Evolutionary conservation across 1,140 invertebrate genomes (phyloP).

Genomic region (Zaprionus gabonicus): DNA sequence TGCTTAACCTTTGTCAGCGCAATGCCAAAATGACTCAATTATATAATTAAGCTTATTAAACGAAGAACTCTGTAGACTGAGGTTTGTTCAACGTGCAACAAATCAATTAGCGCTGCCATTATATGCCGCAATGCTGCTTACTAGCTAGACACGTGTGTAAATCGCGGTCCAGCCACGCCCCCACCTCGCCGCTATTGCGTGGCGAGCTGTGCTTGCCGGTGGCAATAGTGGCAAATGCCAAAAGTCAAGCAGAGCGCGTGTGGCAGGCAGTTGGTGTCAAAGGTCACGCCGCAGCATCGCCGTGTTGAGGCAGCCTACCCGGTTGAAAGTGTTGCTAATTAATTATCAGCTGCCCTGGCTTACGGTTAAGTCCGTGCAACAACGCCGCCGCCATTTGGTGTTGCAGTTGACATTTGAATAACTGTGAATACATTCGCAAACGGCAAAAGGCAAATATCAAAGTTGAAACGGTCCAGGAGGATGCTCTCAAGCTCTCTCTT

Average conservation of each 20-base stretch:
- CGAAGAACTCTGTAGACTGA: not conserved
- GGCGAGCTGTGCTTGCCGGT: not conserved
- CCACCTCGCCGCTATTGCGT: not conserved
- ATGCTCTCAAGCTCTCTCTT: not conserved
- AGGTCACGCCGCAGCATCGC: conserved; percentile 27
- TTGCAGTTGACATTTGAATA: conserved; percentile 30
- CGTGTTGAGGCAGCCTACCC: not conserved
- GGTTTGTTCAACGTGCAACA: conserved; percentile 32
- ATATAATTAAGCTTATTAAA: conserved; percentile 21
- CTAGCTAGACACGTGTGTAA: conserved; percentile 12
- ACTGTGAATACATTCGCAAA: not conserved
- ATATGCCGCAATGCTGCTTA: conserved; percentile 25
- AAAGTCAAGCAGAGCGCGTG: conserved; percentile 28
- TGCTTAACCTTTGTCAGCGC: not conserved
- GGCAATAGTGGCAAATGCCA: conserved; percentile 32
- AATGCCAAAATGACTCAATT: not conserved
- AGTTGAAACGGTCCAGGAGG: conserved; percentile 46
- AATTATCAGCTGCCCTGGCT: conserved; percentile 26
- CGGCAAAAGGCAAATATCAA: conserved; percentile 47
- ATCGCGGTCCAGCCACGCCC: not conserved
- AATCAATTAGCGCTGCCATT: conserved; percentile 61
- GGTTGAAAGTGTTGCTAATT: conserved; percentile 35
- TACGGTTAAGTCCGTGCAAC: conserved; percentile 22
- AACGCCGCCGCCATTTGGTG: not conserved
- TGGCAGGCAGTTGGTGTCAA: conserved; percentile 21